phyloP scores from a whole-genome alignment of 2,888 invertebrate genomes.

The Dyspetes luteomarginatus region DNA sequence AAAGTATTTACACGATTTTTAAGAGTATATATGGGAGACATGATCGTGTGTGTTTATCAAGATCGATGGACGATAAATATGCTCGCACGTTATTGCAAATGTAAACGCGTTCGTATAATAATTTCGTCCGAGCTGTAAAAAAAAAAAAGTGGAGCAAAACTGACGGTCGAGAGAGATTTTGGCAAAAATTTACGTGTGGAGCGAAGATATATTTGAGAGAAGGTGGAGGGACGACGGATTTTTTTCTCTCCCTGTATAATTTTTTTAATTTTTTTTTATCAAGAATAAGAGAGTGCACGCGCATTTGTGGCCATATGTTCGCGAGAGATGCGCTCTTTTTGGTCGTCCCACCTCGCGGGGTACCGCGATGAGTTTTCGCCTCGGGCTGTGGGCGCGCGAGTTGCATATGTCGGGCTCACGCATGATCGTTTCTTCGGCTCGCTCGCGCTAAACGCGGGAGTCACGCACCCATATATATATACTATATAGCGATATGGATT shows the following conservation, averaged over 20 bases:
- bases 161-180: conserved; percentile 24
- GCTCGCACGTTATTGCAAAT: neutral
- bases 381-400: conserved; percentile 58
- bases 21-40: neutral
- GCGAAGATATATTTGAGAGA: conserved; percentile 27
- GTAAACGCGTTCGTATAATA: neutral
- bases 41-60: neutral
- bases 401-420: conserved; percentile 72
- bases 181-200: conserved; percentile 27
- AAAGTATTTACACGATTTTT: neutral
- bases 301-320: conserved; percentile 67
- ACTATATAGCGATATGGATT: conserved; percentile 19
- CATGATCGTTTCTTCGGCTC: conserved; percentile 66
- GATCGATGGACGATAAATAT: neutral
- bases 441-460: conserved; percentile 73
- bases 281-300: conserved; percentile 40
- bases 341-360: conserved; percentile 38
- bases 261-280: conserved; percentile 21
- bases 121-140: neutral
- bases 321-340: conserved; percentile 47
- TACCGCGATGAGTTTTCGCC: conserved; percentile 56
- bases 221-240: conserved; percentile 30
- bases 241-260: neutral
- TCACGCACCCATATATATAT: conserved; percentile 72
- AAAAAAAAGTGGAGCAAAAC: conserved; percentile 3